Evolutionary conservation across 2,113 vertebrate genomes (phyloP).

Genomic region (Lipophrys pholis): DNA sequence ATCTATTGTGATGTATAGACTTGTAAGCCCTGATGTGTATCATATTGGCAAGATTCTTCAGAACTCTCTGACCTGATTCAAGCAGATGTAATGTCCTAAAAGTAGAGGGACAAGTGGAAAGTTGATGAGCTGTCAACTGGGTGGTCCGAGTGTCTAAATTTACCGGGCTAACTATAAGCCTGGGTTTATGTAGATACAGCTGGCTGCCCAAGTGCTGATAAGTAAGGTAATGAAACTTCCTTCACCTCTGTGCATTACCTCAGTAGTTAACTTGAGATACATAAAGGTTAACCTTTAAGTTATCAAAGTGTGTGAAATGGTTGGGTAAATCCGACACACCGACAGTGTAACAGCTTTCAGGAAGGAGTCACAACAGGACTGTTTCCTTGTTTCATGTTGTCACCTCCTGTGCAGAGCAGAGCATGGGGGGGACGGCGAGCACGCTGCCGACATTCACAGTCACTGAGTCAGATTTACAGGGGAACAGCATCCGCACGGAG

Average conservation of each 20-base stretch:
- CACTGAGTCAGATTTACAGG: slow-evolving; percentile 9
- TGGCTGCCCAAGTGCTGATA: neutral
- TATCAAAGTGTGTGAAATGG: slow-evolving; percentile 6
- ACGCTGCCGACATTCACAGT: slow-evolving; percentile 4
- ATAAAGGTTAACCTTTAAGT: slow-evolving; percentile 33
- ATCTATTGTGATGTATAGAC: too few species aligned
- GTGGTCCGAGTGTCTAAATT: neutral
- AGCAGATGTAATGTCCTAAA: neutral
- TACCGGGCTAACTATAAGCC: neutral
- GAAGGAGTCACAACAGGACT: neutral
- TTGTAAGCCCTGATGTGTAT: too few species aligned
- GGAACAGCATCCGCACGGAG: neutral
- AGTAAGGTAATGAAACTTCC: neutral
- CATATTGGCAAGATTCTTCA: neutral
- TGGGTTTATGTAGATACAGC: neutral
- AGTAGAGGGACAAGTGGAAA: neutral
- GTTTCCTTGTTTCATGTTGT: slow-evolving; percentile 17
- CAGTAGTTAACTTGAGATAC: neutral
- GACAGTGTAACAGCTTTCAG: neutral
- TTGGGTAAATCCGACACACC: slow-evolving; percentile 25
- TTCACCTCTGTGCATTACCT: too few species aligned
- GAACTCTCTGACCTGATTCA: neutral
- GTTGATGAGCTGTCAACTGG: neutral
- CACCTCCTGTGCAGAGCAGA: neutral
- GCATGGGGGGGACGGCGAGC: neutral